Base-by-base conservation (phyloP, 1,140 invertebrate genomes). In the Pogonus chalceus region DNA sequence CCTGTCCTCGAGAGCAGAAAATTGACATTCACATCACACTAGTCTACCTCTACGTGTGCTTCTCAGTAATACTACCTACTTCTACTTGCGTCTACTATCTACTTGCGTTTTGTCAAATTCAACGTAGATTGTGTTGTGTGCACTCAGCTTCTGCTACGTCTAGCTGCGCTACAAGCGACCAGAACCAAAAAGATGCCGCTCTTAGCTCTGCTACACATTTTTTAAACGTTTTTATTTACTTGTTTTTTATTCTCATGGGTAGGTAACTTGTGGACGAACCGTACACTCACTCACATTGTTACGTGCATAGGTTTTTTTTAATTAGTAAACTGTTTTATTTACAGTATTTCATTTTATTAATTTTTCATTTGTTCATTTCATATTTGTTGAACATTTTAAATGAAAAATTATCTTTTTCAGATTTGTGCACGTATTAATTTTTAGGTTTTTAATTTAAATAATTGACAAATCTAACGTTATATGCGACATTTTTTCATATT, bases 191-290 rank as follows among this genome's bases (percentile, higher is more conserved):
- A 43, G 37, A 10, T 16, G 9, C 37, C 37, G 9, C 37, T 10
- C 3, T 18, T 10, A 10, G 7, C 37, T 43, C 37, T 43, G 37
- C 37, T 43, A 43, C 37, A 43, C 37, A 43, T 4, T 43, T 43
- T 43, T 43, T 12, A 31, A 31, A 31, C 26, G 14, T 31, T 9
- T 43, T 43, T 43, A 43, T 43, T 43, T 43, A 43, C 37, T 43
- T 43, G 37, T 31, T 43, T 43, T 43, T 43, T 43, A 43, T 16
- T 9, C 3, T 43, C 37, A 43, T 43, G 37, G 37, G 37, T 43
- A 43, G 37, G 37, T 43, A 43, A 43, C 7, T 18, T 43, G 37
- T 43, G 37, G 37, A 43, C 9, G 37, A n/a, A n/a, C n/a, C n/a
- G n/a, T n/a, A 35, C 31, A 35, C 12, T 14, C 16, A 35, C 2